Evolutionary conservation across 2,888 invertebrate species (phyloP).

Genomic region (Cecidostiba fungosa): DNA sequence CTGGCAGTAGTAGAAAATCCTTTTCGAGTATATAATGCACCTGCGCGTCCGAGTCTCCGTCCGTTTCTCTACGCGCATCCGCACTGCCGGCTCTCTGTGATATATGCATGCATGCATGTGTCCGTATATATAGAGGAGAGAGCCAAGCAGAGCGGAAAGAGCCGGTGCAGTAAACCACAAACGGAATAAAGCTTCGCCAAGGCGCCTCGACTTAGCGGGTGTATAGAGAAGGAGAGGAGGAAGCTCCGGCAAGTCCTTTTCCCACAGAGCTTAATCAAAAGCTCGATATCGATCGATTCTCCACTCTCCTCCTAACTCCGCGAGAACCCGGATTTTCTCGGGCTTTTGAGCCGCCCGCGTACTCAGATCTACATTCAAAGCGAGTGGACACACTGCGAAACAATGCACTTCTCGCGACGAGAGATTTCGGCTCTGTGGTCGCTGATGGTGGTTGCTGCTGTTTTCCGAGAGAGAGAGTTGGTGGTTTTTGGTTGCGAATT

Average conservation of each 20-base stretch:
- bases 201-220: not conserved
- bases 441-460: not conserved
- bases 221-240: not conserved
- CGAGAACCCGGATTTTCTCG: not conserved
- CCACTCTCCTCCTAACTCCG: not conserved
- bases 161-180: conserved; percentile 19
- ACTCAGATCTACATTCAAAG: not conserved
- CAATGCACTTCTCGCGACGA: not conserved
- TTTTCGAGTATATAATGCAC: conserved; percentile 13
- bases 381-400: conserved; percentile 1
- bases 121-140: not conserved
- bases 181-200: conserved; percentile 52
- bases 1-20: not conserved
- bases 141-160: conserved; percentile 14
- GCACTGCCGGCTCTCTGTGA: not conserved
- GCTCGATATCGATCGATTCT: conserved; percentile 44
- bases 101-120: conserved; percentile 1
- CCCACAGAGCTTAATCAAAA: conserved; percentile 55
- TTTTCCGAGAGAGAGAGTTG: not conserved
- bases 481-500: not conserved
- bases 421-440: not conserved
- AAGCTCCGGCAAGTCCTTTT: conserved; percentile 26
- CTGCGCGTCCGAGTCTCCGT: not conserved
- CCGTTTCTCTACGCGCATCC: not conserved
- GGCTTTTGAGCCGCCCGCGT: not conserved